Conservation (phyloP, 2,888 invertebrate genomes). For the Acronicta psi region DNA sequence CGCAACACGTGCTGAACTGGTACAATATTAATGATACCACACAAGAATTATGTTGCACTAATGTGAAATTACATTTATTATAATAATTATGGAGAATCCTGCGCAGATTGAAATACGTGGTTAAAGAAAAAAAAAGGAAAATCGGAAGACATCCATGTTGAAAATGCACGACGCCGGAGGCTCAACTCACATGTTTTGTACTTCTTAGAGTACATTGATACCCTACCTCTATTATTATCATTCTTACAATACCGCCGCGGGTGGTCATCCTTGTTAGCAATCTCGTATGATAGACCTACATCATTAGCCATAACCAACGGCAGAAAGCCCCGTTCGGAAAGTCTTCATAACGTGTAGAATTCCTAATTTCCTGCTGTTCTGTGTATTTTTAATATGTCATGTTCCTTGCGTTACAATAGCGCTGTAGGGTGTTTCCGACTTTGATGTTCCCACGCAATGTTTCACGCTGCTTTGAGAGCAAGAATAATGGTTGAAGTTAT, state of each 20-base stretch:
- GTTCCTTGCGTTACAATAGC: neutral
- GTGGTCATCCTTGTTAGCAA: neutral
- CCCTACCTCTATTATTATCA: neutral
- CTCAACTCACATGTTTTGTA: too few species aligned
- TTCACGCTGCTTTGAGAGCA: neutral
- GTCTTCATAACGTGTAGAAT: neutral
- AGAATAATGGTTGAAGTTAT: neutral
- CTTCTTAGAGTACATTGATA: neutral
- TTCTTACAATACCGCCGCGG: neutral
- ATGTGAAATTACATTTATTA: constrained; percentile 6
- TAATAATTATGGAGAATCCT: neutral
- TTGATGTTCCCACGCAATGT: neutral
- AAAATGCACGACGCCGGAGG: too few species aligned
- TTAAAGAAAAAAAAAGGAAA: neutral
- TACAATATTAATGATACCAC: constrained; percentile 55
- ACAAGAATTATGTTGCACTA: constrained; percentile 38
- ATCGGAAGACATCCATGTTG: neutral
- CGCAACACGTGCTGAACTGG: constrained; percentile 59
- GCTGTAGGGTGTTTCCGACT: constrained; percentile 1
- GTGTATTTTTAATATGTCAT: neutral
- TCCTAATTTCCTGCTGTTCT: constrained; percentile 1
- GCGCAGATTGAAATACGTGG: neutral
- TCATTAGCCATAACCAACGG: neutral
- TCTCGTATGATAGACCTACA: neutral
- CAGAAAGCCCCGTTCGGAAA: neutral